A percentile compares a stretch with the other conserved stretches of the same genome.
phyloP scores from a whole-genome alignment of 2,888 invertebrate species.

The Hirtodrosophila confusa region DNA sequence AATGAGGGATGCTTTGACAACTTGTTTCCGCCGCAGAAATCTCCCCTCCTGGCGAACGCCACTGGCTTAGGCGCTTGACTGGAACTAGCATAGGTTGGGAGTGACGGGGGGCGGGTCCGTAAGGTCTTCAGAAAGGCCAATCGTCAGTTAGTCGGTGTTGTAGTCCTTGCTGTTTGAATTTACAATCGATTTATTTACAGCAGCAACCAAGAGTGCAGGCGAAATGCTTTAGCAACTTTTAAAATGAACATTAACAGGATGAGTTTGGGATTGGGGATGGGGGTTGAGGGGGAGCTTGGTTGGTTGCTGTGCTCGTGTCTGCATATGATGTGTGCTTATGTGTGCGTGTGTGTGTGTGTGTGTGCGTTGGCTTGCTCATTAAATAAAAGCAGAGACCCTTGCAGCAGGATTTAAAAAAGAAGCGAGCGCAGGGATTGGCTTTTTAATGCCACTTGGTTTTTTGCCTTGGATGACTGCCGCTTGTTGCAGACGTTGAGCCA shows the following conservation, averaged over 20 bases:
- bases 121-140: constrained; percentile 9
- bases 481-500: constrained; percentile 35
- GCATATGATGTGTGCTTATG: constrained; percentile 22
- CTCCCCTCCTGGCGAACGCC: no score
- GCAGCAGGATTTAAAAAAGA: constrained; percentile 51
- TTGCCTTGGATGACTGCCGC: constrained; percentile 31
- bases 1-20: no score
- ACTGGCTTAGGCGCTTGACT: not conserved
- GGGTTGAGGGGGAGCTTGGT: not conserved
- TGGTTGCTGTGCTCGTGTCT: constrained; percentile 18
- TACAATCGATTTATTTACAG: constrained; percentile 69
- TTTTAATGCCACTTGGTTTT: constrained; percentile 67
- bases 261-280: constrained; percentile 1
- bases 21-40: no score
- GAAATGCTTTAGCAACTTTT: constrained; percentile 49
- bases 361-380: constrained; percentile 51
- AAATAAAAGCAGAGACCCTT: constrained; percentile 63
- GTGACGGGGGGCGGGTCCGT: not conserved
- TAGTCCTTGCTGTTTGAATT: constrained; percentile 36
- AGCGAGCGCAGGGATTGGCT: constrained; percentile 63
- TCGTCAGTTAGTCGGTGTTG: constrained; percentile 20
- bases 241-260: constrained; percentile 29
- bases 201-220: constrained; percentile 31
- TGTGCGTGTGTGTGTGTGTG: constrained; percentile 12
- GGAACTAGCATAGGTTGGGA: constrained; percentile 1